phyloP scores from a whole-genome alignment of 2,888 invertebrate genomes.

The Latrodectus hesperus region DNA sequence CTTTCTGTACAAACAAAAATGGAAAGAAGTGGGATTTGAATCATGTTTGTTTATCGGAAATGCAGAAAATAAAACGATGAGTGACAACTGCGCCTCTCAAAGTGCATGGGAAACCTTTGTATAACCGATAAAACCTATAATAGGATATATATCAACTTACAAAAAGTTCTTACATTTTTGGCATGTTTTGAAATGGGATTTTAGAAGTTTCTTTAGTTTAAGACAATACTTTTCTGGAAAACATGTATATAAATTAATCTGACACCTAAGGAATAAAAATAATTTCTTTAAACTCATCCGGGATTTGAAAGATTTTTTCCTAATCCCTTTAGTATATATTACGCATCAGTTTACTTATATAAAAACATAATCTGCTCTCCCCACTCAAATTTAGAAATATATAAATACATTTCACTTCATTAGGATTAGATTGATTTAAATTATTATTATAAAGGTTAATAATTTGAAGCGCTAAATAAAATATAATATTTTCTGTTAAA shows the following conservation, averaged over 20 bases:
- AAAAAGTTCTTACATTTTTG: not conserved
- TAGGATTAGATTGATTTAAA: too few species aligned
- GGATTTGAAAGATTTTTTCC: too few species aligned
- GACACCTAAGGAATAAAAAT: not conserved
- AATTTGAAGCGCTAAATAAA: too few species aligned
- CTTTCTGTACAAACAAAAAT: not conserved
- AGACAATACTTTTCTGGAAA: not conserved
- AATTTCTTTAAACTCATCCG: too few species aligned
- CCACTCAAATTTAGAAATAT: too few species aligned
- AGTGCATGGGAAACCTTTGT: not conserved
- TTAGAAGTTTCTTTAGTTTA: not conserved
- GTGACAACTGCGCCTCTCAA: not conserved
- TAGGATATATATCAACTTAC: not conserved
- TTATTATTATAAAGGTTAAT: too few species aligned
- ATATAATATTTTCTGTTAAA: too few species aligned
- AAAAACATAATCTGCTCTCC: too few species aligned
- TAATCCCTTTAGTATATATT: too few species aligned
- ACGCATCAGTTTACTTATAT: too few species aligned
- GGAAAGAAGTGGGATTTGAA: not conserved
- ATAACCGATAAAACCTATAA: not conserved
- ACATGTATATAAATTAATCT: not conserved
- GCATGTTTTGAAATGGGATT: constrained; percentile 1
- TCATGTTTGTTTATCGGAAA: not conserved
- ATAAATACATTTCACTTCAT: too few species aligned
- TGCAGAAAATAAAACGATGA: not conserved